These are phyloP conservation scores for Phortica variegata DNA, from an alignment of 1,140 invertebrate species.

Conservation along the genomic window DNA sequence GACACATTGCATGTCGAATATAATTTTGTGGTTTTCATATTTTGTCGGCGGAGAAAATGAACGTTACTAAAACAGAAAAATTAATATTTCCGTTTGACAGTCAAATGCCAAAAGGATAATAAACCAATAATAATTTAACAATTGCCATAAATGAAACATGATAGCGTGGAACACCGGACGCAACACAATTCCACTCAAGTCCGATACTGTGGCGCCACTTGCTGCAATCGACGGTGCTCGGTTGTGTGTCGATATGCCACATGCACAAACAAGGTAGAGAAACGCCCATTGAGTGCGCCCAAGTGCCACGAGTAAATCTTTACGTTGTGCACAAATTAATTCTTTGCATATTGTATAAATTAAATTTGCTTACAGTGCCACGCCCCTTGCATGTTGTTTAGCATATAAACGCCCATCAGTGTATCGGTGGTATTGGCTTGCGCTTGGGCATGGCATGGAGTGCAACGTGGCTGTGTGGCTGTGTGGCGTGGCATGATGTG, in stretches of 20 bases:
- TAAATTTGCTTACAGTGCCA: constrained; percentile 50
- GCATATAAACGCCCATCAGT: constrained; percentile 44
- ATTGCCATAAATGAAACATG: too few relatives aligned
- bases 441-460: too few relatives aligned
- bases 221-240: neutral
- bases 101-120: constrained; percentile 4
- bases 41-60: too few relatives aligned
- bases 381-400: constrained; percentile 56
- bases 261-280: neutral
- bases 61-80: constrained; percentile 16
- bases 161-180: too few relatives aligned
- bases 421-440: too few relatives aligned
- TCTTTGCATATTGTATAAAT: constrained; percentile 56
- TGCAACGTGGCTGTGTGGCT: too few relatives aligned
- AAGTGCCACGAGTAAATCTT: constrained; percentile 28
- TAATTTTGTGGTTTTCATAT: constrained; percentile 48
- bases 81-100: constrained; percentile 18
- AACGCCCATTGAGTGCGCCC: constrained; percentile 21
- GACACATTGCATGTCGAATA: constrained; percentile 51
- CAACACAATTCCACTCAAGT: too few relatives aligned
- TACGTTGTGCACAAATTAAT: constrained; percentile 37
- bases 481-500: too few relatives aligned
- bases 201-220: constrained; percentile 43
- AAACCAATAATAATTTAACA: too few relatives aligned
- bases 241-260: neutral